A percentile compares a stretch with the other conserved stretches of the same genome.
Evolutionary conservation across 1,140 invertebrate species (phyloP).

Genomic region (Caenorhabditis elegans): DNA sequence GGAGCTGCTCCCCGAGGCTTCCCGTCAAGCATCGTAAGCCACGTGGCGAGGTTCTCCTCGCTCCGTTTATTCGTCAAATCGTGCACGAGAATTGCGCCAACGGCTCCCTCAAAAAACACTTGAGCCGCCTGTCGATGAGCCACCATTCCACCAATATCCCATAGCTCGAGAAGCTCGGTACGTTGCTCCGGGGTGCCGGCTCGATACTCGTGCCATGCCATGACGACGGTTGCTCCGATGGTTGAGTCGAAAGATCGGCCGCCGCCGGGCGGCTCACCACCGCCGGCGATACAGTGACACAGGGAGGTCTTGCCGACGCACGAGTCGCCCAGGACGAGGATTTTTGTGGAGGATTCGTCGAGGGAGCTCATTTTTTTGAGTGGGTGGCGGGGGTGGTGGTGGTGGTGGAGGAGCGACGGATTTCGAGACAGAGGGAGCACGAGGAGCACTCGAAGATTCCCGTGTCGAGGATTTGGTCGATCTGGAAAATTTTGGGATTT

Average conservation of each 20-base stretch:
- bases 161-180: constrained; percentile 89
- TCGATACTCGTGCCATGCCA: constrained; percentile 44
- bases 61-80: constrained; percentile 94
- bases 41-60: constrained; percentile 70
- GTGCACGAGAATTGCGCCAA: constrained; percentile 92
- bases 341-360: constrained; percentile 43
- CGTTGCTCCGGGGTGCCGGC: constrained; percentile 77
- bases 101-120: constrained; percentile 87
- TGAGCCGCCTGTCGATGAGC: constrained; percentile 85
- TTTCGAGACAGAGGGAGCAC: constrained; percentile 45
- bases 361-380: background rate
- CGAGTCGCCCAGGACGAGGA: constrained; percentile 48
- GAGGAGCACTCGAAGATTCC: constrained; percentile 45
- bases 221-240: constrained; percentile 28
- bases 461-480: constrained; percentile 44
- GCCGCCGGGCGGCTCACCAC: too few relatives aligned
- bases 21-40: constrained; percentile 39
- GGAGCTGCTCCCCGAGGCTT: constrained; percentile 21
- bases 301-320: constrained; percentile 47
- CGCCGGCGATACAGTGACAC: constrained; percentile 70
- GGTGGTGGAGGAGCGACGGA: constrained; percentile 25
- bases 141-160: constrained; percentile 90
- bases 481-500: too few relatives aligned
- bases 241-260: constrained; percentile 70
- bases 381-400: too few relatives aligned